These are phyloP conservation scores for Syncerus caffer DNA, from an alignment of 2,797 vertebrate species.

Conservation along the genomic window DNA sequence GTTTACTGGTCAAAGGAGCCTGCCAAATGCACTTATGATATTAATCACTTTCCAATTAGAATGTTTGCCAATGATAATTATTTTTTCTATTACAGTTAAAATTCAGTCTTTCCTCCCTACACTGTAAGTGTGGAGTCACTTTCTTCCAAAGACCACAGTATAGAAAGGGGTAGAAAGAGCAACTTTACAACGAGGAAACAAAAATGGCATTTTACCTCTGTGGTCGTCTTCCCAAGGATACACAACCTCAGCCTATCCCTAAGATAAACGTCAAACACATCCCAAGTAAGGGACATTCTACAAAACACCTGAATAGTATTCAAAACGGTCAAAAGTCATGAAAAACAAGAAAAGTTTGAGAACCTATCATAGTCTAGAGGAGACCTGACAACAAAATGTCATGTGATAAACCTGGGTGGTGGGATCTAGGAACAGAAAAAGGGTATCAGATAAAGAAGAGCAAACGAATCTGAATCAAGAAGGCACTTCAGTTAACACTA, in stretches of 20 bases:
- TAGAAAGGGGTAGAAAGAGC: not conserved
- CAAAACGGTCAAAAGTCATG: not conserved
- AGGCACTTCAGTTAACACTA: not conserved
- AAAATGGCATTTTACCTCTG: not conserved
- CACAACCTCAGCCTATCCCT: not conserved
- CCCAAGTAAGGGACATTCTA: not conserved
- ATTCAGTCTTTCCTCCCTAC: not conserved
- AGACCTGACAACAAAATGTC: not conserved
- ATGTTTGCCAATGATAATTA: not conserved
- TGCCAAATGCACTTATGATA: not conserved
- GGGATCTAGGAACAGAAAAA: slow-evolving; percentile 9
- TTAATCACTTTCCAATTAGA: not conserved
- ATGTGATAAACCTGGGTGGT: not conserved
- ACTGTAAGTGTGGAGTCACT: not conserved
- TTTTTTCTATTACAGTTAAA: slow-evolving; percentile 6
- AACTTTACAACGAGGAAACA: not conserved
- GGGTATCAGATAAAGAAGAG: not conserved
- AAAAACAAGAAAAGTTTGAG: not conserved
- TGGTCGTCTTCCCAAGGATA: not conserved
- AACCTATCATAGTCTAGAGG: not conserved
- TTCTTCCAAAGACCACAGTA: not conserved
- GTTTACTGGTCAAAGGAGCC: not conserved
- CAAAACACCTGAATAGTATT: not conserved
- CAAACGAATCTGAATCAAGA: not conserved
- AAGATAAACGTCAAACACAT: not conserved